Base-by-base conservation (phyloP, 2,888 invertebrate species). In the Agonopterix alstromeriana region DNA sequence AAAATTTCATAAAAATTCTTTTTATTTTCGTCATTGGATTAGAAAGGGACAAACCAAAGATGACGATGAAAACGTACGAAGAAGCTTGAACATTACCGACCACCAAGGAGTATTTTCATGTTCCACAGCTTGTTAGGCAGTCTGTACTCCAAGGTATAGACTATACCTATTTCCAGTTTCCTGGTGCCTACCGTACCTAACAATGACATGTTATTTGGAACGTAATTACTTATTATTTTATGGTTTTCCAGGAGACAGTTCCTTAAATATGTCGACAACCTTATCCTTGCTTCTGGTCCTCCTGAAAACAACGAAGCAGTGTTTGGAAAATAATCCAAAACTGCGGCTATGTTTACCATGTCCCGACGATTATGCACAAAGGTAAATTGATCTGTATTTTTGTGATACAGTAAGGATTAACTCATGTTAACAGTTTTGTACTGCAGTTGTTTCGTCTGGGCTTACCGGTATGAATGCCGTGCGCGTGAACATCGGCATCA, bases 391-490 rank as follows among this genome's bases (percentile, higher is more conserved):
- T 10, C 38, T 38, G n/a, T 38, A 38, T 38, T 38, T 27, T 27
- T 38, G 10, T 38, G 38, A 2, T 38, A 38, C n/a, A 38, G 4
- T 38, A 38, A 12, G 10, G 42, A 42, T 11, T 10, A 12, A 42
- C 27, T 27, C 27, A 27, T 27, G 5, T 12, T 42, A 12, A 42
- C 8, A 9, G 9, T 38, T n/a, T 1, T 42, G 42, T 42, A 8
- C 12, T 47, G 10, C 52, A 88, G 87, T 36, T 87, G 84, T 51
- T 83, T 83, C 48, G 60, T 73, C 3, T 87, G 85, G 86, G 82
- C 74, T 1, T 80, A 73, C 50, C 76, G 85, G 0, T 82, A 75
- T 48, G 85, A 82, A 48, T 86, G 86, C 51, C 71, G 82, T 1
- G 79, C 81, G 2, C 65, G 74, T 0, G 73, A 65, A 0, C 83